These are phyloP conservation scores for Salpingus planirostris DNA, from an alignment of 2,888 invertebrate genomes.

Conservation along the genomic window DNA sequence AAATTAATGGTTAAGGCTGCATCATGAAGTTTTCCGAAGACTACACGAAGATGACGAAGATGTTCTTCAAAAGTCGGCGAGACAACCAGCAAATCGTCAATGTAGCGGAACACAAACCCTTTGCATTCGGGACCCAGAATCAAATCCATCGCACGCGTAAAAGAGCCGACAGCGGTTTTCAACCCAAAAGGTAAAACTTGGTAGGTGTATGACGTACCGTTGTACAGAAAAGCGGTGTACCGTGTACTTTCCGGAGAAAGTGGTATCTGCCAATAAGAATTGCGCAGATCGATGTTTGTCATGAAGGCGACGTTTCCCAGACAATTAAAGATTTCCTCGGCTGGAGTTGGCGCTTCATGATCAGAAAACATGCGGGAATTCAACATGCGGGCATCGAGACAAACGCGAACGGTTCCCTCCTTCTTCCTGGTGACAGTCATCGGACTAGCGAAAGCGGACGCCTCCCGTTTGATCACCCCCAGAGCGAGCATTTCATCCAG, in stretches of 20 bases:
- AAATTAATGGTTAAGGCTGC: not conserved
- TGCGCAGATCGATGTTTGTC: constrained; percentile 11
- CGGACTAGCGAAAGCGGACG: constrained; percentile 26
- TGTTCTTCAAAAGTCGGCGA: not conserved
- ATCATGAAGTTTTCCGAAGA: not conserved
- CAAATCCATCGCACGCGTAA: constrained; percentile 12
- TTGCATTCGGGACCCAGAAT: no score
- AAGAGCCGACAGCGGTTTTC: constrained; percentile 19
- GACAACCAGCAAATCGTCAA: constrained; percentile 22
- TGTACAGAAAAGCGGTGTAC: constrained; percentile 16
- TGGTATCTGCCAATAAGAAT: constrained; percentile 18
- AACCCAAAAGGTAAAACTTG: constrained; percentile 26
- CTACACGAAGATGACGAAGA: not conserved
- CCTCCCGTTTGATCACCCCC: constrained; percentile 26
- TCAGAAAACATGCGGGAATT: constrained; percentile 27
- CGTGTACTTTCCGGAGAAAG: constrained; percentile 10
- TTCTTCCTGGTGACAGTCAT: constrained; percentile 25
- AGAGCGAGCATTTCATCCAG: constrained; percentile 23
- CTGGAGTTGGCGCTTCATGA: constrained; percentile 19
- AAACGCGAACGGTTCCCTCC: constrained; percentile 25
- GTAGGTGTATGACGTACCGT: constrained; percentile 22
- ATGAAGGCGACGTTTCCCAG: constrained; percentile 6
- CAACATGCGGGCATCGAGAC: constrained; percentile 26
- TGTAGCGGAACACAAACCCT: no score
- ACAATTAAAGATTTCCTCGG: constrained; percentile 15